Evolutionary conservation across 1,140 invertebrate genomes (phyloP).

Genomic region (Campoletis sonorensis): DNA sequence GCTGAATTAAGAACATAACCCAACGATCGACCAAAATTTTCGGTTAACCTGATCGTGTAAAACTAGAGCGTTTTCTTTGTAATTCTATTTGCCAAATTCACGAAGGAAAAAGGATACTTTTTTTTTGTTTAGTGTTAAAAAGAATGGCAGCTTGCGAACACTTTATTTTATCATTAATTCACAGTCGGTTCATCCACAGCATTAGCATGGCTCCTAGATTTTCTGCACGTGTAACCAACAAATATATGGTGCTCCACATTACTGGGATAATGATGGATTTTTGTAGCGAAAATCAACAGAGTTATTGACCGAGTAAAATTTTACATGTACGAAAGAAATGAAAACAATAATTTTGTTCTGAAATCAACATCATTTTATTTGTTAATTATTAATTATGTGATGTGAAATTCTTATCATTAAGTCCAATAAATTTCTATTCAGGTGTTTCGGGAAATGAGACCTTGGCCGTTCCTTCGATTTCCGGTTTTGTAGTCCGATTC

Average conservation of each 20-base stretch:
- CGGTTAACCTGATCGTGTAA: not conserved
- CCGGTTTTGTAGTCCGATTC: slow-evolving; percentile 76
- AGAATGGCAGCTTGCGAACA: not conserved
- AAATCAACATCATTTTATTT: not conserved
- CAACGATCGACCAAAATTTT: too few species aligned
- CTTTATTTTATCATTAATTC: slow-evolving; percentile 22
- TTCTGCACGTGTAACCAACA: too few species aligned
- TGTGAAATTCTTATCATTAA: not conserved
- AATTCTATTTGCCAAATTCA: not conserved
- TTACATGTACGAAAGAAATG: too few species aligned
- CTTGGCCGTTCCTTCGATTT: slow-evolving; percentile 65
- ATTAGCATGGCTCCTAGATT: too few species aligned
- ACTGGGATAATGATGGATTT: too few species aligned
- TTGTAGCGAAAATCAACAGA: too few species aligned
- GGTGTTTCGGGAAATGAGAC: slow-evolving; percentile 71
- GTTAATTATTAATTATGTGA: not conserved
- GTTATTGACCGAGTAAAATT: too few species aligned
- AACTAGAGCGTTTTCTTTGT: slow-evolving; percentile 4
- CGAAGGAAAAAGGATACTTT: too few species aligned
- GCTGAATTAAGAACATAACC: slow-evolving; percentile 74
- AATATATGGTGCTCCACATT: too few species aligned
- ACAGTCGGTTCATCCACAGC: too few species aligned
- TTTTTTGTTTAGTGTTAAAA: not conserved
- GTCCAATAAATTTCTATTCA: slow-evolving; percentile 60
- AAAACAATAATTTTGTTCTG: too few species aligned